Conservation (phyloP, 2,113 vertebrate genomes). For the Odobenus rosmarus region DNA sequence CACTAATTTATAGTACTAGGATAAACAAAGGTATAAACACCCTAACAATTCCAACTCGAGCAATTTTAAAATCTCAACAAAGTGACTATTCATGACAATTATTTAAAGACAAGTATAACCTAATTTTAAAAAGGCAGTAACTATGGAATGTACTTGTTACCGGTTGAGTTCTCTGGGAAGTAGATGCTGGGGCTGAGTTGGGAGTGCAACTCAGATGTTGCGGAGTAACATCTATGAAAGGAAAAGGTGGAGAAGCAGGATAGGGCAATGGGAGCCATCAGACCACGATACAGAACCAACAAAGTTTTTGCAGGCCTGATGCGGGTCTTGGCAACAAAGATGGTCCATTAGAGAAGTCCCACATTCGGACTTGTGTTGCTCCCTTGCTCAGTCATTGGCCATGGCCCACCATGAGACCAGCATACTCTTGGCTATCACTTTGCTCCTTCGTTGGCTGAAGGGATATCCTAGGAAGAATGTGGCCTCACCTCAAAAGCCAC, state of each 20-base stretch:
- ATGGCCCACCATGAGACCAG: neutral
- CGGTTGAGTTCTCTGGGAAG: neutral
- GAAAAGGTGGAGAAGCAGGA: neutral
- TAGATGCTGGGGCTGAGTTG: neutral
- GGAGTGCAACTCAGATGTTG: neutral
- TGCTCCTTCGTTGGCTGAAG: neutral
- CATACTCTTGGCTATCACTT: neutral
- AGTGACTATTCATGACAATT: neutral
- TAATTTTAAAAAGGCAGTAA: neutral
- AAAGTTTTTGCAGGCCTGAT: neutral
- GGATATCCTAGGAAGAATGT: neutral
- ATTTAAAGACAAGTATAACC: conserved; percentile 17
- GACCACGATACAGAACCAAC: neutral
- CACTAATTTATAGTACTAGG: neutral
- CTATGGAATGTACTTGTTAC: neutral
- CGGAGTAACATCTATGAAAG: neutral
- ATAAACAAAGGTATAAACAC: neutral
- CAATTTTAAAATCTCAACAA: conserved; percentile 17
- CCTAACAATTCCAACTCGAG: neutral
- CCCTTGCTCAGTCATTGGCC: neutral
- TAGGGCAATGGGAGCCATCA: neutral
- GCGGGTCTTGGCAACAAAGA: neutral
- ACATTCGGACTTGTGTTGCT: neutral
- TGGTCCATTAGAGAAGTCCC: neutral
- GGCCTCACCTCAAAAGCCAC: neutral